A percentile compares a stretch with the other conserved stretches of the same genome.
phyloP scores from a whole-genome alignment of 2,113 vertebrate genomes.

The Pantherophis guttatus region DNA sequence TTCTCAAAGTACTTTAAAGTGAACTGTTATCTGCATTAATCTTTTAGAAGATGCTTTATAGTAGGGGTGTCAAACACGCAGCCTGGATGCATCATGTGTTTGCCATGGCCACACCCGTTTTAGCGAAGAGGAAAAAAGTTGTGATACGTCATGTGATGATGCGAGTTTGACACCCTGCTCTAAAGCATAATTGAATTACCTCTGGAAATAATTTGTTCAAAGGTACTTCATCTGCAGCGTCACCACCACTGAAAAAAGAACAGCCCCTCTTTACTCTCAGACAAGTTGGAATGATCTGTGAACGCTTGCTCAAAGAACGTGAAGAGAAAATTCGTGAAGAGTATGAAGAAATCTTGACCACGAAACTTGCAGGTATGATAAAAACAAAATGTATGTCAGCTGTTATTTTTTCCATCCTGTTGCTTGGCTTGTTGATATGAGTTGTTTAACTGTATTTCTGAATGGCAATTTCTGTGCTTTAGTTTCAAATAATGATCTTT shows the following conservation, averaged over 20 bases:
- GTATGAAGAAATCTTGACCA: slow-evolving; percentile 96
- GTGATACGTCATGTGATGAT: too few relatives aligned
- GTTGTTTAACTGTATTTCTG: not conserved
- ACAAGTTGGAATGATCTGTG: slow-evolving; percentile 99
- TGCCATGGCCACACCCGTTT: too few relatives aligned
- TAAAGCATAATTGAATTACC: slow-evolving; percentile 23
- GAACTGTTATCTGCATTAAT: not conserved
- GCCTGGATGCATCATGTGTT: too few relatives aligned
- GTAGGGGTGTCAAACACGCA: not conserved
- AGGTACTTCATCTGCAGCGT: slow-evolving; percentile 84
- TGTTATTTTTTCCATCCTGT: not conserved
- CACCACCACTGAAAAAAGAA: slow-evolving; percentile 92
- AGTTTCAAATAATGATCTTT: not conserved
- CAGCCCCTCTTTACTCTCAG: slow-evolving; percentile 95
- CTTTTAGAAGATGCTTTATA: not conserved
- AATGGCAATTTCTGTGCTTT: not conserved
- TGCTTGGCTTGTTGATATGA: not conserved
- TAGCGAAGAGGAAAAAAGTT: too few relatives aligned
- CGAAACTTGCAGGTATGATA: slow-evolving; percentile 92
- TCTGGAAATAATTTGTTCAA: slow-evolving; percentile 37
- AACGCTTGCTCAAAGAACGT: slow-evolving; percentile 95
- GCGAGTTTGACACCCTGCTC: too few relatives aligned
- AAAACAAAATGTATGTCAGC: not conserved
- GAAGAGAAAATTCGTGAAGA: slow-evolving; percentile 98
- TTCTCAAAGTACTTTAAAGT: not conserved